Evolutionary conservation across 1,140 invertebrate species (phyloP).

Genomic region (Chironomus striatipennis): DNA sequence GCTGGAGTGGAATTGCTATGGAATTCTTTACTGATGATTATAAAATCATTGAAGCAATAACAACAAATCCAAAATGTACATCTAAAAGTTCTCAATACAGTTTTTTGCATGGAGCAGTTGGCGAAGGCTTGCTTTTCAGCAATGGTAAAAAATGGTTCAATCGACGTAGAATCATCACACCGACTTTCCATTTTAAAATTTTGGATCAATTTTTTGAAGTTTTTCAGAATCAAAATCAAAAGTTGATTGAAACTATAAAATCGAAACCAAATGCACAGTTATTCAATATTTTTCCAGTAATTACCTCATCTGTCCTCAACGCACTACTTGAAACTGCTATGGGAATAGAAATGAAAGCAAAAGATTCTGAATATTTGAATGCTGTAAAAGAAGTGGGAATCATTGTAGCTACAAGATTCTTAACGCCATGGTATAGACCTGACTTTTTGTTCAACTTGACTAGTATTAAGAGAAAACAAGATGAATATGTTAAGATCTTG

Average conservation of each 20-base stretch:
- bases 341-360: background rate
- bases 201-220: slow-evolving; percentile 56
- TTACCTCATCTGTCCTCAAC: background rate
- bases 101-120: background rate
- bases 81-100: slow-evolving; percentile 18
- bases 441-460: background rate
- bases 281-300: background rate
- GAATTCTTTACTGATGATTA: background rate
- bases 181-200: slow-evolving; percentile 69
- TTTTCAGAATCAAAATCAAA: slow-evolving; percentile 40
- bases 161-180: slow-evolving; percentile 61
- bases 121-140: background rate
- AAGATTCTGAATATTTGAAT: slow-evolving; percentile 17
- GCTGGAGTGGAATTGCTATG: background rate
- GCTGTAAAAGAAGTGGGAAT: background rate
- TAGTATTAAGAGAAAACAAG: background rate
- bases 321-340: slow-evolving; percentile 3
- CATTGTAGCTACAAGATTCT: background rate
- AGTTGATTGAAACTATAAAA: slow-evolving; percentile 52
- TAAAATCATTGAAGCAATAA: background rate
- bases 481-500: background rate
- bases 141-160: slow-evolving; percentile 49
- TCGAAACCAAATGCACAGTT: background rate
- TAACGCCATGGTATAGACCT: background rate
- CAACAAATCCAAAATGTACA: background rate